Evolutionary conservation across 2,888 invertebrate species (phyloP).

Genomic region (Athalia rosae): DNA sequence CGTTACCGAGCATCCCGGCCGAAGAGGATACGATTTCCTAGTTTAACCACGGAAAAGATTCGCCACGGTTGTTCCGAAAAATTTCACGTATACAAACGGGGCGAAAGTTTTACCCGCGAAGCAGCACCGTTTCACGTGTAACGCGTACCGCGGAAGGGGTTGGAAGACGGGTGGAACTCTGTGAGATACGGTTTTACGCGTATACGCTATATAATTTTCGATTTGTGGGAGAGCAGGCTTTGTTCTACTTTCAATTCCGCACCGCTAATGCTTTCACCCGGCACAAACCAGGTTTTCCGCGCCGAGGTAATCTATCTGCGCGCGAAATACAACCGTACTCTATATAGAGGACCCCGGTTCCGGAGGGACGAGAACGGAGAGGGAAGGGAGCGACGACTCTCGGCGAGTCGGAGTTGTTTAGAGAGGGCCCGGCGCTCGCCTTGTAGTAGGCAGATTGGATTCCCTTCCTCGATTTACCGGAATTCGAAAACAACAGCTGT

Average conservation of each 20-base stretch:
- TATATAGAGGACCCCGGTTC: conserved; percentile 19
- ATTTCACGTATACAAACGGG: background rate
- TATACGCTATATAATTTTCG: conserved; percentile 10
- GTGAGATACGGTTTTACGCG: conserved; percentile 32
- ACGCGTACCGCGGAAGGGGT: background rate
- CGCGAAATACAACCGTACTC: conserved; percentile 33
- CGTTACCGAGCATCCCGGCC: background rate
- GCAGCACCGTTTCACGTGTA: conserved; percentile 13
- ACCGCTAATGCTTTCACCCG: conserved; percentile 33
- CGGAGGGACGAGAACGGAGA: background rate
- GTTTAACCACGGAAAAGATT: background rate
- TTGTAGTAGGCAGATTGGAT: conserved; percentile 65
- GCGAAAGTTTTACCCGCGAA: background rate
- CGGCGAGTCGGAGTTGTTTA: conserved; percentile 31
- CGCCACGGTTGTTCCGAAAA: background rate
- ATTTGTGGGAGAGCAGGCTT: conserved; percentile 30
- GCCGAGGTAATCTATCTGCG: conserved; percentile 43
- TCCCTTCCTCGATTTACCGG: conserved; percentile 67
- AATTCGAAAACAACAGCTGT: conserved; percentile 68
- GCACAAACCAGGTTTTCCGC: conserved; percentile 30
- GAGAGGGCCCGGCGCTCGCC: conserved; percentile 14
- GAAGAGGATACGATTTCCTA: too few relatives aligned
- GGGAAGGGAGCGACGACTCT: background rate
- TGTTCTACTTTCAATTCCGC: conserved; percentile 44
- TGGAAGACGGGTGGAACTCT: background rate